Conservation (phyloP, 2,888 invertebrate species). For the Xylota sylvarum region DNA sequence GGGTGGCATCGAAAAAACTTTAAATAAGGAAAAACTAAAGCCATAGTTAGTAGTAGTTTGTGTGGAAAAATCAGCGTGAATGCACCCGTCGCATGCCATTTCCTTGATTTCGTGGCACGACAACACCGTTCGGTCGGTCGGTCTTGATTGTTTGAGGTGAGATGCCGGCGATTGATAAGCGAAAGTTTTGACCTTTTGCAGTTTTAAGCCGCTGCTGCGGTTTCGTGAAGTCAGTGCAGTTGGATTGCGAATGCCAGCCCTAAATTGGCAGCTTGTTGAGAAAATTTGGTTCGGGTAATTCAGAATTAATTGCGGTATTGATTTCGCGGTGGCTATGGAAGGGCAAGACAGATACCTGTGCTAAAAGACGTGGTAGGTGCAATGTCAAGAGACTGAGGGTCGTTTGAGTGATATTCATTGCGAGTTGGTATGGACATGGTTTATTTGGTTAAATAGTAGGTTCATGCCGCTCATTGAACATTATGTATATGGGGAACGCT, state of each 20-base stretch:
- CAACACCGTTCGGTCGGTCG: constrained; percentile 23
- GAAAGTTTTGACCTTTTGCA: constrained; percentile 72
- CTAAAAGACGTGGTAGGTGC: constrained; percentile 1
- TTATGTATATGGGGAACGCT: too few species aligned
- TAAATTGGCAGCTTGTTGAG: constrained; percentile 65
- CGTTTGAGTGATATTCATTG: constrained; percentile 13
- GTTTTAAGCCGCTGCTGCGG: constrained; percentile 18
- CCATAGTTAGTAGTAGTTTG: constrained; percentile 14
- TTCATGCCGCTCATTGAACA: too few species aligned
- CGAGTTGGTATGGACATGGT: background rate
- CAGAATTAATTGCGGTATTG: constrained; percentile 57
- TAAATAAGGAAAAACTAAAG: constrained; percentile 29
- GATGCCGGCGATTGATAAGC: constrained; percentile 70
- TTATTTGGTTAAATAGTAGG: too few species aligned
- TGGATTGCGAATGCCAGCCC: constrained; percentile 20
- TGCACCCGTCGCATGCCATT: constrained; percentile 65
- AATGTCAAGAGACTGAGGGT: constrained; percentile 15
- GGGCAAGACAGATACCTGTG: background rate
- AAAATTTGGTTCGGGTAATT: constrained; percentile 52
- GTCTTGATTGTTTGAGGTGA: constrained; percentile 21
- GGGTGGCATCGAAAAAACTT: constrained; percentile 29
- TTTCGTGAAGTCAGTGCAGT: background rate
- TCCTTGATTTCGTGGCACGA: constrained; percentile 63
- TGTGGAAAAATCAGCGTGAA: constrained; percentile 53
- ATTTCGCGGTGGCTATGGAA: constrained; percentile 23